phyloP scores from a whole-genome alignment of 2,113 vertebrate genomes.

The Hassar affinis region DNA sequence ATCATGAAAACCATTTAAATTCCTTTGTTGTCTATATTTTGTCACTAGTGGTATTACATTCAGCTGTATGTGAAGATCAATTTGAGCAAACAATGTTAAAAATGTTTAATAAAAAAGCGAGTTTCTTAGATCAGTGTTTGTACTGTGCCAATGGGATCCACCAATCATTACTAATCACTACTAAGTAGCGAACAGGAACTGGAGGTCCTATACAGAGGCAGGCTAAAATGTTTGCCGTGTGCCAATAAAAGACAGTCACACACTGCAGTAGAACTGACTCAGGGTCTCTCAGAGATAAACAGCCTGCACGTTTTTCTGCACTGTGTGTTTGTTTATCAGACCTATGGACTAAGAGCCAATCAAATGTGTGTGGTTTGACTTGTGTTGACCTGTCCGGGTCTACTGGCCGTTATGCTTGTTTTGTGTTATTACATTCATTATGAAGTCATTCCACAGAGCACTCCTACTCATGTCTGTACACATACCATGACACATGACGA shows the following conservation, averaged over 20 bases:
- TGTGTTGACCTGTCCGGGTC: neutral
- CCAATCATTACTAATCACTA: neutral
- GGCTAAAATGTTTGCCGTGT: neutral
- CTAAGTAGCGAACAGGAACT: neutral
- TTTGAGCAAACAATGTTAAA: neutral
- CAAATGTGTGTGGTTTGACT: neutral
- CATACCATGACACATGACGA: neutral
- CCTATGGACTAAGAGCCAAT: conserved; percentile 12
- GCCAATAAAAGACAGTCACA: conserved; percentile 3
- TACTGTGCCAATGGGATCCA: neutral
- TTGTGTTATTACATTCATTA: conserved; percentile 43
- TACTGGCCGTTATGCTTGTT: conserved; percentile 10
- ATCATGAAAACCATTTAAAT: neutral
- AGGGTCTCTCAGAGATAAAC: neutral
- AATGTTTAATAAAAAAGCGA: neutral
- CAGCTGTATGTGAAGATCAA: neutral
- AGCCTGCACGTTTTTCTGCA: neutral
- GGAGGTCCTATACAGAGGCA: neutral
- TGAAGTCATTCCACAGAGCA: conserved; percentile 14
- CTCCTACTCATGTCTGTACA: conserved; percentile 13
- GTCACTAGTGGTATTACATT: neutral
- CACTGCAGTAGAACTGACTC: neutral
- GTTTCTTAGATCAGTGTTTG: neutral
- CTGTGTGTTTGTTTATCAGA: conserved; percentile 10
- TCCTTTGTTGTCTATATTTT: neutral